phyloP scores from a whole-genome alignment of 2,113 vertebrate species.

The Malaclemys terrapin region DNA sequence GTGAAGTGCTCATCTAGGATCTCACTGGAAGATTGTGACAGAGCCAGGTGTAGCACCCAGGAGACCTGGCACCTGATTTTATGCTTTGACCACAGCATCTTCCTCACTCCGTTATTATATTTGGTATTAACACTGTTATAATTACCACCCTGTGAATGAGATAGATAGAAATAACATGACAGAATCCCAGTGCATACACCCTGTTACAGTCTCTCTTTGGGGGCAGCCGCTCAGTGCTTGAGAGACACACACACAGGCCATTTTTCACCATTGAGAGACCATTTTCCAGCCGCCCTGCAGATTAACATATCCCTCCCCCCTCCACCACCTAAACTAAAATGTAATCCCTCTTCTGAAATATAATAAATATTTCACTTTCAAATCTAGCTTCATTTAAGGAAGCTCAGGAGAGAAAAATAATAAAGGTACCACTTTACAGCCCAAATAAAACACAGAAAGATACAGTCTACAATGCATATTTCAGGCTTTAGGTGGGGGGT shows the following conservation, averaged over 20 bases:
- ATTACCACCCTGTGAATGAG: not conserved
- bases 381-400: constrained; percentile 82
- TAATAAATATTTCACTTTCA: constrained; percentile 85
- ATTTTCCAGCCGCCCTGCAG: constrained; percentile 22
- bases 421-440: constrained; percentile 80
- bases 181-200: not conserved
- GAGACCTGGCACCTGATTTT: not conserved
- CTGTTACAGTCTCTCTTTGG: not conserved
- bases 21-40: not conserved
- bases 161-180: accelerated
- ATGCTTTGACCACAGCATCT: not conserved
- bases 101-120: not conserved
- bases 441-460: constrained; percentile 81
- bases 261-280: constrained; percentile 25
- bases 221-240: not conserved
- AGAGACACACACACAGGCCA: accelerated
- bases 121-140: not conserved
- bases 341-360: constrained; percentile 66
- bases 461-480: constrained; percentile 72
- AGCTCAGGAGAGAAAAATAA: constrained; percentile 82
- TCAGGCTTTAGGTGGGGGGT: constrained; percentile 74
- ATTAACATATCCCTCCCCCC: constrained; percentile 59
- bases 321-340: constrained; percentile 30
- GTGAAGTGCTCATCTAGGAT: not conserved
- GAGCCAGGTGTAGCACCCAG: not conserved